Percentiles rank a stretch among this genome's conserved stretches.
phyloP scores from a whole-genome alignment of 1,140 invertebrate genomes.

The Saccostrea cuccullata region DNA sequence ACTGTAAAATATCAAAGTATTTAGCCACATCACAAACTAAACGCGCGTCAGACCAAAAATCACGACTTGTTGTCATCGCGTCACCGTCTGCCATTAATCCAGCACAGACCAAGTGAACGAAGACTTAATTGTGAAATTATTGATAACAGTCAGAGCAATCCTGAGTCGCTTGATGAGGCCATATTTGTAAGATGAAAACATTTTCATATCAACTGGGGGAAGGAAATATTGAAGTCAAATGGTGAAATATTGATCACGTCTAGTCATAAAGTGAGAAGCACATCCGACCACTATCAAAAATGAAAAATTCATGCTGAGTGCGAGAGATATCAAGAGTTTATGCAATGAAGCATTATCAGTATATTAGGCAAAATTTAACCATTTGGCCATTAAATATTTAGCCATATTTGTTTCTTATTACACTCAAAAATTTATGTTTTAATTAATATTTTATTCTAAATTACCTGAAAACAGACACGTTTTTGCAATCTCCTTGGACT shows the following conservation, averaged over 20 bases:
- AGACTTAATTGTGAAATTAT: not conserved
- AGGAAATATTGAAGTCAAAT: constrained; percentile 9
- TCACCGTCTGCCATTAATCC: constrained; percentile 6
- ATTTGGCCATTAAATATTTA: too few species aligned
- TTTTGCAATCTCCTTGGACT: constrained; percentile 23
- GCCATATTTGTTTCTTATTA: too few species aligned
- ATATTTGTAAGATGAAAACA: constrained; percentile 19
- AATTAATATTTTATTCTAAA: too few species aligned
- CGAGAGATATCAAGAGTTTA: not conserved
- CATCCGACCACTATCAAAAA: not conserved
- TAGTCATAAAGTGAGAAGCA: not conserved
- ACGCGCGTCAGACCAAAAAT: not conserved
- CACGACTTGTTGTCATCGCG: not conserved
- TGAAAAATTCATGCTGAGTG: constrained; percentile 12
- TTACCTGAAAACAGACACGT: constrained; percentile 23
- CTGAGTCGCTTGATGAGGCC: not conserved
- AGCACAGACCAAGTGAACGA: not conserved
- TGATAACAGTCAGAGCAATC: not conserved
- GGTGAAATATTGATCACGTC: constrained; percentile 22
- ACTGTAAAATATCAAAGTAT: too few species aligned
- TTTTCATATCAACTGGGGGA: constrained; percentile 15
- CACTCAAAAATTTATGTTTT: too few species aligned
- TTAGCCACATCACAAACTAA: not conserved
- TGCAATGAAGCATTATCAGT: not conserved
- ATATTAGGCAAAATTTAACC: not conserved